Base-by-base conservation (phyloP, 2,113 vertebrate genomes). In the Rhegmatorhina hoffmannsi region DNA sequence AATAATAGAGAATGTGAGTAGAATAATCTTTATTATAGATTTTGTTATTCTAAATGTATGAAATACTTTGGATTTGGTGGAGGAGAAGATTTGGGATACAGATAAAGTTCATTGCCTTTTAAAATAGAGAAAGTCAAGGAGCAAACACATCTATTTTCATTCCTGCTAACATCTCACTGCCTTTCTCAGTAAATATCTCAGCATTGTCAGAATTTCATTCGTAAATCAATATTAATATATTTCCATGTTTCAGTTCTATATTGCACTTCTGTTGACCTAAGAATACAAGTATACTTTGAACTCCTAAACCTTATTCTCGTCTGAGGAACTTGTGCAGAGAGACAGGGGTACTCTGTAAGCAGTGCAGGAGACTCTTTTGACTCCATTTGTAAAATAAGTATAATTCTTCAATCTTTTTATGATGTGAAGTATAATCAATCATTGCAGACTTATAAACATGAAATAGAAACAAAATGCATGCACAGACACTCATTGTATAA, bases 151-250 rank as follows among this genome's bases (percentile, higher is more conserved):
- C 43, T 31, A 0, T 85, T 83, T 91, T 80, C 36, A 63, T 63
- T 90, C 29, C 55, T 80, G 55, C 26, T 63, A 73, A 9, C 23
- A 38, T 20, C 40, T 82, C 46, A 3, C 12, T 84, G 36, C 28
- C 53, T 75, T 84, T 40, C 58, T 83, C 67, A 83, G 55, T 73
- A 76, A 94, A 62, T 76, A 47, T 28, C 81, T 89, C 74, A 74
- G 46, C 43, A 9, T 5, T 59, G 70, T 33, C 63, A 34, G 17
- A 63, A 53, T 78, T 91, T 90, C 73, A 75, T 13, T 89, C 56
- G 60, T 69, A 87, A 89, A 89, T 89, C 89, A 93, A 73, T 55
- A 80, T 85, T 80, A 84, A 86, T 69, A 14, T 25, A 72, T 84
- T 92, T 89, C 80, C 53, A 50, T 68, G 74, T 69, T 73, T 75